phyloP scores from a whole-genome alignment of 2,888 invertebrate species.

The Prosapia bicincta region DNA sequence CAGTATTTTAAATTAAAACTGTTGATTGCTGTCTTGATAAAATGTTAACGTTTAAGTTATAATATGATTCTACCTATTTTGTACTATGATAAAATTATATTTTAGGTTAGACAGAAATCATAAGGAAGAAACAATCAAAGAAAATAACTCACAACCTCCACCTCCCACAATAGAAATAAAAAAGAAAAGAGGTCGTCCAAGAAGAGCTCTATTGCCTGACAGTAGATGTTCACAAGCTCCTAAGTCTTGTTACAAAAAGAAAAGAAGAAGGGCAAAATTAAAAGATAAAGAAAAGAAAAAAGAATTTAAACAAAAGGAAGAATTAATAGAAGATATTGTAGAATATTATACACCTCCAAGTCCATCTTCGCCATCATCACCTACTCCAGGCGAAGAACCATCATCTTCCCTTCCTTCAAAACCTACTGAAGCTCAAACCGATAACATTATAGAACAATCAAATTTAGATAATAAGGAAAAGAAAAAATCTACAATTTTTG shows the following conservation, averaged over 20 bases:
- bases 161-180: neutral
- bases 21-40: too few species aligned
- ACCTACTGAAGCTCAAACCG: neutral
- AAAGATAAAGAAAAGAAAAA: neutral
- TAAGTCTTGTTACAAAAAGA: neutral
- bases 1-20: too few species aligned
- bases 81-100: too few species aligned
- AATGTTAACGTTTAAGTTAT: too few species aligned
- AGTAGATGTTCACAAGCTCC: neutral
- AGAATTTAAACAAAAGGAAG: neutral
- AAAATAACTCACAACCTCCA: neutral
- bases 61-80: too few species aligned
- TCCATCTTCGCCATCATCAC: neutral
- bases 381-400: neutral
- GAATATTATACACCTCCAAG: neutral
- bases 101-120: neutral
- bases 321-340: neutral
- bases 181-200: conserved; percentile 8
- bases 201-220: neutral
- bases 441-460: neutral
- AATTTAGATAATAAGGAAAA: neutral
- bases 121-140: neutral
- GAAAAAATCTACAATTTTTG: neutral
- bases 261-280: neutral
- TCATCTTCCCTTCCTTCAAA: neutral